Evolutionary conservation across 2,888 invertebrate genomes (phyloP), one percentile per base, ranked within the genome.

Genomic region (Caenorhabditis zanzibari): DNA sequence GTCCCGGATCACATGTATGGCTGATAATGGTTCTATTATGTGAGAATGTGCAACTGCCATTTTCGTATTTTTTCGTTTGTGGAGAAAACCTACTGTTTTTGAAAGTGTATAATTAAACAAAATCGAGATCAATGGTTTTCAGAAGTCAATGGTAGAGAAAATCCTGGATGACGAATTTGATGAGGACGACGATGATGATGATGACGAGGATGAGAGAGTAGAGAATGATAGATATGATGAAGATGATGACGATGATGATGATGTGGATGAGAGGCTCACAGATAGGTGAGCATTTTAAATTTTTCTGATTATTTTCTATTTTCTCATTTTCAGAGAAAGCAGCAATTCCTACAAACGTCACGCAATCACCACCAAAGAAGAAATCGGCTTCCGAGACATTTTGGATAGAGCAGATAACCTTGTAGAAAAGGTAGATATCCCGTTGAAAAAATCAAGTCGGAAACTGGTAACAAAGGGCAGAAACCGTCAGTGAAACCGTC

Each of bases 311-410:
- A n/a, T n/a, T n/a, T n/a, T n/a, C n/a, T 38, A 38, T 38, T 38
- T 10, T 38, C 38, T 12, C 5, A 10, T 28, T 80, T 73, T 0
- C 69, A 86, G 86, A 76, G 84, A 82, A 9, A 72, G 82, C 32
- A 83, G 83, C n/a, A 66, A 64, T 22, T 83, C 86, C 12, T 90
- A 90, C 82, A 88, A 87, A 68, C 88, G 91, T n/a, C 91, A 91
- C 68, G 89, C 90, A 2, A 88, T 90, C 41, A 91, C 91, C 12
- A 91, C 90, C 24, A 85, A 88, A 41, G 88, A 90, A 77, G 91
- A 91, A 75, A 85, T 85, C 80, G 88, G 86, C n/a, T 86, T 89
- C 68, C 86, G 90, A 26, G 85, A 87, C 35, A 75, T 85, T 38
- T 79, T 91, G 14, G 91, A 91, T 58, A 73, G 76, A 6, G 91